Base-by-base conservation (phyloP, 1,140 invertebrate species). In the Leptopilina clavipes region DNA sequence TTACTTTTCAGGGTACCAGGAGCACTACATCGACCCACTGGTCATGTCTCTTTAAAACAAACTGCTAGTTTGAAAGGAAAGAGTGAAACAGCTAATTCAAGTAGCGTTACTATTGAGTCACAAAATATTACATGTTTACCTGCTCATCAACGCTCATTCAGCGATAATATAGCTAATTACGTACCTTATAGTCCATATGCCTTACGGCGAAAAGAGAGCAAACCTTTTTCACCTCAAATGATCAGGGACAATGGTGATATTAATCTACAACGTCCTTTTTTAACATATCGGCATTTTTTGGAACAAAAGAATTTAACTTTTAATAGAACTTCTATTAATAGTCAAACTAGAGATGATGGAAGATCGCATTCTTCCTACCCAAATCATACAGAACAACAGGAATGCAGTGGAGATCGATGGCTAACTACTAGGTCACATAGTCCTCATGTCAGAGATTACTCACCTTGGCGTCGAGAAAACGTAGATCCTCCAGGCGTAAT, bases 381-480 rank as follows among this genome's bases (percentile, higher is more conserved):
- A 44, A 81, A 75, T 65, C 83, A 84, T 14, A 84, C 78, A 72
- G 87, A 88, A 0, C 85, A 90, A 18, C 81, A 84, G 9, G 86
- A 90, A 6, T 72, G 71, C 12, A 85, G 81, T 40, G 81, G 78
- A 14, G 89, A 90, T 70, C 80, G 86, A 74, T 90, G 89, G 88
- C 86, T 87, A 73, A 79, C 59, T 54, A 83, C 79, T n/a, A 80
- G 89, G 56, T 91, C 90, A 0, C 70, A 90, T 19, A 91, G 90
- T 72, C 90, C 90, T 0, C 89, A 90, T 45, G 78, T 88, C 1
- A 80, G 89, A 12, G 90, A 91, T 73, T 91, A 91, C 74, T 91
- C 90, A 18, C 90, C 90, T 0, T 91, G 90, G 90, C 83, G 90
- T 52, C 83, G 90, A 9, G 90, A 91, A 75, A 90, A 90, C 56